phyloP scores from a whole-genome alignment of 2,888 invertebrate genomes.

The Folsomia candida region DNA sequence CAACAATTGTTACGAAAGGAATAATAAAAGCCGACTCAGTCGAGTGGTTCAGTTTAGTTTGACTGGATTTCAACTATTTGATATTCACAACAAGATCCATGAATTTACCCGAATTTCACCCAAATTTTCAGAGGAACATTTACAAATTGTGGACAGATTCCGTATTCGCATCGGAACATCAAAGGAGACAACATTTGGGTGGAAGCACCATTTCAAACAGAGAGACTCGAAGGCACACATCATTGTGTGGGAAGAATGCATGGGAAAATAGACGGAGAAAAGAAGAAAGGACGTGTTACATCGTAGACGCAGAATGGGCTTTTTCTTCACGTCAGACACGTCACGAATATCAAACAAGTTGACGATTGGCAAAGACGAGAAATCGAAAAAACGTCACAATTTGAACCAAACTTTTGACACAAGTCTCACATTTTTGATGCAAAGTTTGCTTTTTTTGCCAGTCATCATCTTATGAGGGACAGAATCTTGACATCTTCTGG shows the following conservation, averaged over 20 bases:
- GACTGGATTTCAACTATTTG: neutral
- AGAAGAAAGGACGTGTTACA: conserved; percentile 8
- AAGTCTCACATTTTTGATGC: too few species aligned
- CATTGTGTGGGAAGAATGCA: conserved; percentile 4
- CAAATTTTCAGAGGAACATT: neutral
- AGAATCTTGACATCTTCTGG: neutral
- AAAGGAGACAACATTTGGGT: too few species aligned
- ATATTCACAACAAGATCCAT: neutral
- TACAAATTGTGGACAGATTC: conserved; percentile 6
- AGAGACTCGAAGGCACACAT: too few species aligned
- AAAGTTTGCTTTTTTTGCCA: too few species aligned
- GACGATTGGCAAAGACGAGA: neutral
- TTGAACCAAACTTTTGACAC: too few species aligned
- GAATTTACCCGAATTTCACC: neutral
- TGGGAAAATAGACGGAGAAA: neutral
- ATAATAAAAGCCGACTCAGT: neutral
- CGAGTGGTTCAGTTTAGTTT: neutral
- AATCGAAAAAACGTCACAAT: neutral
- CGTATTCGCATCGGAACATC: neutral
- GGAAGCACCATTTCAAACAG: too few species aligned
- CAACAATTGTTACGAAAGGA: neutral
- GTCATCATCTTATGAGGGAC: too few species aligned
- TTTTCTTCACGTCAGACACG: conserved; percentile 6
- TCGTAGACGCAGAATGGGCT: conserved; percentile 9
- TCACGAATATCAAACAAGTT: neutral